Base-by-base conservation (phyloP, 2,113 vertebrate genomes). In the Catharus minimus region DNA sequence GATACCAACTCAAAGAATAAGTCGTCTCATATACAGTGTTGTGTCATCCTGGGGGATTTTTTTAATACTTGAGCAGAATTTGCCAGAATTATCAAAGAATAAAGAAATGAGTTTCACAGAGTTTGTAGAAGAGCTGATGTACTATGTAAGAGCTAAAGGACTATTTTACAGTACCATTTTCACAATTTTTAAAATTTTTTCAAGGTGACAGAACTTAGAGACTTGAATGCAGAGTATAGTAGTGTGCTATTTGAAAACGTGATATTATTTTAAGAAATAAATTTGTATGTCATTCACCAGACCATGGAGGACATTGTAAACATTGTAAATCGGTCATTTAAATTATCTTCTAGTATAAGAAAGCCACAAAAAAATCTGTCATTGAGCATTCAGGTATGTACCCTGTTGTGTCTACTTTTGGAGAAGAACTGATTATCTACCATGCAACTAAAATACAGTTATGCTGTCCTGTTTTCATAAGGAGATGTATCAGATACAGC, bases 351-450 rank as follows among this genome's bases (percentile, higher is more conserved):
- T 66, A 71, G 74, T 78, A 78, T 36, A 71, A 85, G 17, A 38
- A 85, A 74, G 20, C 14, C 24, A 61, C 16, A 46, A 71, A 57
- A 36, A 47, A 43, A 43, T 21, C 17, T 11, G 18, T 21, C 30
- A 43, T 33, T 13, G 21, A 3, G 6, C 27, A 39, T 47, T n/a
- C 32, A 62, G 21, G 41, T 36, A 27, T 0, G 0, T 30, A 18
- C 16, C 46, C 33, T 44, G 32, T 24, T 57, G 75, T 72, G 44
- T 19, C 44, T 78, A 32, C 15, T 8, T 85, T 60, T 77, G 78
- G 41, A 55, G 58, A 73, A 39, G 11, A 72, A 50, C 11, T 53
- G 33, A n/a, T 44, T 52, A 44, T 22, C 19, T 44, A 24, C 8
- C 11, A 66, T 9, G 20, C 0, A 4, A 50, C 16, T 13, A 68